These are phyloP conservation scores for Bungarus multicinctus DNA, from an alignment of 2,113 vertebrate genomes.

Conservation along the genomic window DNA sequence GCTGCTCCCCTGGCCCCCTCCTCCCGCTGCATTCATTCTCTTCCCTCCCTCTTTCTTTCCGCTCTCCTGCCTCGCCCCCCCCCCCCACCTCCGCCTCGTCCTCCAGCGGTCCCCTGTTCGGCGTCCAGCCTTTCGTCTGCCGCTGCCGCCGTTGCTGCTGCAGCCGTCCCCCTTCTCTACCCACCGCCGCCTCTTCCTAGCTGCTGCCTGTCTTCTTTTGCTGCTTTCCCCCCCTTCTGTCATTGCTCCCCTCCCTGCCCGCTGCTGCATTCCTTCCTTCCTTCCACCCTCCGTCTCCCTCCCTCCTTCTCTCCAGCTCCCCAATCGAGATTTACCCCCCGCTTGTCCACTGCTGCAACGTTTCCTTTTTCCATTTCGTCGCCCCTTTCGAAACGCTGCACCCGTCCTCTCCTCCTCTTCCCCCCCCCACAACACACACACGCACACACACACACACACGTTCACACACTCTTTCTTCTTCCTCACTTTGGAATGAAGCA, in stretches of 20 bases:
- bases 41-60: not conserved
- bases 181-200: not conserved
- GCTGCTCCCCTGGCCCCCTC: not conserved
- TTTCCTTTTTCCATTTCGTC: not conserved
- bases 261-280: not conserved
- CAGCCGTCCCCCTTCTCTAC: not conserved
- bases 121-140: not conserved
- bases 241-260: not conserved
- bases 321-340: not conserved
- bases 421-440: not conserved
- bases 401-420: not conserved
- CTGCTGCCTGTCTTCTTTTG: not conserved
- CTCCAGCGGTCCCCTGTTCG: too few relatives aligned
- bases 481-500: conserved; percentile 2
- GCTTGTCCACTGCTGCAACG: not conserved
- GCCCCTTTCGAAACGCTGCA: not conserved
- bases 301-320: not conserved
- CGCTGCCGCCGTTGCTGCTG: not conserved
- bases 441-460: not conserved
- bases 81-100: too few relatives aligned
- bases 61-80: not conserved
- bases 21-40: too few relatives aligned
- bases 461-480: not conserved
- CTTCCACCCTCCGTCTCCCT: not conserved
- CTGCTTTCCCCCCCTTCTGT: not conserved